phyloP scores from a whole-genome alignment of 2,797 vertebrate species.

The Danio albolineatus region DNA sequence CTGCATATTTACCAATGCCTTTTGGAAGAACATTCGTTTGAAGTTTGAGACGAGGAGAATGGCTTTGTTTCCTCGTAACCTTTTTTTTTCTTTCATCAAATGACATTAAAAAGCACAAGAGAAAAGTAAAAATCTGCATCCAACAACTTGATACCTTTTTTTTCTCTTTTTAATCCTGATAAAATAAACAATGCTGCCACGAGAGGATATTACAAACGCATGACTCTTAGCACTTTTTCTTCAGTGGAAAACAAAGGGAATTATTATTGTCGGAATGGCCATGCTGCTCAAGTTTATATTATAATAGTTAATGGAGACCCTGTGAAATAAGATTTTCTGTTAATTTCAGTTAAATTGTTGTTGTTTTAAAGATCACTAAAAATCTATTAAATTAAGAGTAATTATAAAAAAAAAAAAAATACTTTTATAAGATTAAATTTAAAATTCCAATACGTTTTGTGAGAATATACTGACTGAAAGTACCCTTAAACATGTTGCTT shows the following conservation, averaged over 20 bases:
- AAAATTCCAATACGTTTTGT: too few relatives aligned
- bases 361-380: too few relatives aligned
- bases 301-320: neutral
- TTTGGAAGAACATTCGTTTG: constrained; percentile 29
- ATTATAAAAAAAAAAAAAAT: too few relatives aligned
- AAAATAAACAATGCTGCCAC: neutral
- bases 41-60: constrained; percentile 27
- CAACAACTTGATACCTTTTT: neutral
- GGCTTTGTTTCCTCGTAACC: constrained; percentile 33
- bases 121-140: neutral
- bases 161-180: too few relatives aligned
- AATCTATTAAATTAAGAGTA: too few relatives aligned
- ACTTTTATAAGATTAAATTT: too few relatives aligned
- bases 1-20: constrained; percentile 39
- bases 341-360: neutral
- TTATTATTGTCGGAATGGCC: neutral
- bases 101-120: constrained; percentile 12
- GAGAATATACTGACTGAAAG: too few relatives aligned
- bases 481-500: too few relatives aligned
- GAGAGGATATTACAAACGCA: neutral
- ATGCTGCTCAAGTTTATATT: neutral
- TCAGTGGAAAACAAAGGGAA: neutral
- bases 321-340: neutral
- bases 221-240: neutral
- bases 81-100: constrained; percentile 20